These are phyloP conservation scores for Theristicus caerulescens DNA, from an alignment of 2,113 vertebrate genomes.

Conservation along the genomic window DNA sequence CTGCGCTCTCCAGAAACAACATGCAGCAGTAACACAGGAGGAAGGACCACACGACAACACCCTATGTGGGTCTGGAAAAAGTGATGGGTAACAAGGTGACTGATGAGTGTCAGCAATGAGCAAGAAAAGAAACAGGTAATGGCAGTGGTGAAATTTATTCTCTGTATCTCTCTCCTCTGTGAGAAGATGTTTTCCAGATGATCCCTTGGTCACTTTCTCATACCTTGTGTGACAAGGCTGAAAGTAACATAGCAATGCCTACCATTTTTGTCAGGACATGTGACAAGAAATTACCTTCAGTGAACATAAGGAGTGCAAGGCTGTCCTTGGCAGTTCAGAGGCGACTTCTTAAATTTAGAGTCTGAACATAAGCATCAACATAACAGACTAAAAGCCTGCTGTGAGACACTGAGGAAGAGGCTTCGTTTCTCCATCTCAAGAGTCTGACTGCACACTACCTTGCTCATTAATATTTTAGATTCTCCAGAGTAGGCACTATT, in stretches of 20 bases:
- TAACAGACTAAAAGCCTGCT: not conserved
- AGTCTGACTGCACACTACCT: not conserved
- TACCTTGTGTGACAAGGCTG: not conserved
- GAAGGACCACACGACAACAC: not conserved
- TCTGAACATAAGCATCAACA: not conserved
- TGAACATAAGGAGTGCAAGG: not conserved
- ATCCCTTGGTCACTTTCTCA: not conserved
- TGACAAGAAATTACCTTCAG: not conserved
- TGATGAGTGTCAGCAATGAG: not conserved
- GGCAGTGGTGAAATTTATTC: not conserved
- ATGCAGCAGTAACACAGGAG: not conserved
- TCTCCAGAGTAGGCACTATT: not conserved
- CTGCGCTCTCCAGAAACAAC: slow-evolving; percentile 5
- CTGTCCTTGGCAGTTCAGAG: not conserved
- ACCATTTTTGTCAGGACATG: not conserved
- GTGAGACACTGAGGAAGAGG: not conserved
- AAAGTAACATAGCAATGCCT: not conserved
- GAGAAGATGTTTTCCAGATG: not conserved
- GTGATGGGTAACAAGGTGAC: not conserved
- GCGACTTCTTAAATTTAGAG: not conserved
- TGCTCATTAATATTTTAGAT: not conserved
- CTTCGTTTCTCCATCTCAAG: not conserved
- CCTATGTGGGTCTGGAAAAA: not conserved
- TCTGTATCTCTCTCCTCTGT: not conserved
- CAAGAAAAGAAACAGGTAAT: not conserved